Evolutionary conservation across 2,888 invertebrate species (phyloP), one percentile per base, ranked within the genome.

Genomic region (Ophonus ardosiacus): DNA sequence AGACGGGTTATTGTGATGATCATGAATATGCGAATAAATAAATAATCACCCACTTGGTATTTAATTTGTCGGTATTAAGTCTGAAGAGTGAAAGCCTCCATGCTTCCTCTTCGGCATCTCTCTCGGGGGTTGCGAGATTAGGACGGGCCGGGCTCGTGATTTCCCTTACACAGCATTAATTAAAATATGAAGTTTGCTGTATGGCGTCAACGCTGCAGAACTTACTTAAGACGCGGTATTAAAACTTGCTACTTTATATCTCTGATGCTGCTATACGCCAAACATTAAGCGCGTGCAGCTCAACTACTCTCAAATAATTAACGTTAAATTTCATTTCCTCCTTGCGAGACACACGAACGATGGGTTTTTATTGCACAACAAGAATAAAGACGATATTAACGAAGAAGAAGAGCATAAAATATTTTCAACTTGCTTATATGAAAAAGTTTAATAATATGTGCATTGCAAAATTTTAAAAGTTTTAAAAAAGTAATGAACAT

Each of bases 241-340:
- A 81, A 81, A 81, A 81, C 81, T 81, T 81, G 43, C 81, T 63
- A 81, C 81, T 81, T 81, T 81, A 81, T 81, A 81, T 65, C 81
- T 81, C 51, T 40, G 51, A 38, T 79, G 40, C 78, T 78, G 78
- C 78, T 31, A 78, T 51, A 78, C 78, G 51, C n/a, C n/a, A 17
- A 43, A 38, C 71, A 71, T 71, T 71, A 71, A 71, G 31, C 71
- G 65, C 59, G 63, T 71, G 71, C 43, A 63, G 18, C 43, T 43
- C 71, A 71, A 71, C 71, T 71, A n/a, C 71, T 38, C 31, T 80
- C 79, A 59, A 80, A 80, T 80, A 80, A 80, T 80, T 80, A 59
- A 59, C 79, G 59, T 80, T n/a, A 24, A 56, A 71, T 71, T 43
- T 38, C 43, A 71, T 71, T 71, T 71, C 40, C 71, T 40, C 17